phyloP scores from a whole-genome alignment of 1,140 invertebrate species.

The Cydia fagiglandana region DNA sequence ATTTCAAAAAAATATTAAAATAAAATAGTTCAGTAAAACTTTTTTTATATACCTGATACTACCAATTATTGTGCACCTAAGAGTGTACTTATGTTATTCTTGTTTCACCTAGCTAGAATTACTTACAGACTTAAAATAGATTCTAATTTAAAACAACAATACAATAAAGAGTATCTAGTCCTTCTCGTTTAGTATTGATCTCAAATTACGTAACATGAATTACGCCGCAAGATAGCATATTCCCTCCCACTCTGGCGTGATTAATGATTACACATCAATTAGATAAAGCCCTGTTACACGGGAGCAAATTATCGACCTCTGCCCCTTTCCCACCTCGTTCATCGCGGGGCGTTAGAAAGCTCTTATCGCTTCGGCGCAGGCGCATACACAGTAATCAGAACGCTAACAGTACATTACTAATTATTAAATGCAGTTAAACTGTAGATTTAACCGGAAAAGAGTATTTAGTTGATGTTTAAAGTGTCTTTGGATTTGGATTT shows the following conservation, averaged over 20 bases:
- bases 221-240: background rate
- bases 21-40: too few species aligned
- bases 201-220: background rate
- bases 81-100: too few species aligned
- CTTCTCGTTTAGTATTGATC: background rate
- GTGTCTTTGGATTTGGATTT: too few species aligned
- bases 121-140: too few species aligned
- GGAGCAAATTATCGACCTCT: conserved; percentile 34
- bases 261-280: conserved; percentile 29
- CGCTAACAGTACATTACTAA: background rate
- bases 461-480: too few species aligned
- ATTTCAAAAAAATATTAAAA: too few species aligned
- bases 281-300: conserved; percentile 32
- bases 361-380: conserved; percentile 30
- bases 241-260: conserved; percentile 8
- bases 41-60: too few species aligned
- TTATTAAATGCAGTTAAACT: too few species aligned
- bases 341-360: conserved; percentile 31
- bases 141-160: background rate
- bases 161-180: background rate
- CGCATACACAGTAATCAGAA: conserved; percentile 11
- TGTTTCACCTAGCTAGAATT: too few species aligned
- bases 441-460: too few species aligned
- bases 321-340: conserved; percentile 30
- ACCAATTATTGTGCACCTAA: too few species aligned